phyloP scores from a whole-genome alignment of 2,797 vertebrate species.

The Sebastes iracundus region DNA sequence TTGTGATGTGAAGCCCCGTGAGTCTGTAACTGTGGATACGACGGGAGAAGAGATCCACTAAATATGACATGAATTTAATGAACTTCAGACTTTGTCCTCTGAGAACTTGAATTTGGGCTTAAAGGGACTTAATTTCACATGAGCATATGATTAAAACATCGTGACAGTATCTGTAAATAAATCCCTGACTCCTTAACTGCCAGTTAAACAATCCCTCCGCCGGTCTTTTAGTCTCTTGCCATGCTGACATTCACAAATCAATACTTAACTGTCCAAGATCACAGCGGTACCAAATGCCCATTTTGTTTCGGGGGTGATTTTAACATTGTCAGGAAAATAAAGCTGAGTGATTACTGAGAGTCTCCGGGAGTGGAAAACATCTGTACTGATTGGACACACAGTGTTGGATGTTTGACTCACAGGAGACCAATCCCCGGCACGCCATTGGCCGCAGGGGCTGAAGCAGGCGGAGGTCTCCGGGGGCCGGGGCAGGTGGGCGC shows the following conservation, averaged over 20 bases:
- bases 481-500: slow-evolving; percentile 88
- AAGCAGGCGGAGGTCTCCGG: slow-evolving; percentile 89
- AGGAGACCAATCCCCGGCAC: slow-evolving; percentile 91
- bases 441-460: slow-evolving; percentile 94
- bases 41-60: slow-evolving; percentile 2
- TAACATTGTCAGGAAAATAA: slow-evolving; percentile 4
- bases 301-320: slow-evolving; percentile 20
- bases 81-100: slow-evolving; percentile 1
- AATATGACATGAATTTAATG: slow-evolving; percentile 14
- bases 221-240: not conserved
- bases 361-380: slow-evolving; percentile 27
- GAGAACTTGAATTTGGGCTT: not conserved
- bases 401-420: slow-evolving; percentile 82
- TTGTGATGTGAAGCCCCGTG: not conserved
- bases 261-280: not conserved
- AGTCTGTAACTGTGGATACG: not conserved
- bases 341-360: not conserved
- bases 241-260: slow-evolving; percentile 4
- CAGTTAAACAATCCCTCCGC: not conserved
- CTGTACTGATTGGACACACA: slow-evolving; percentile 46
- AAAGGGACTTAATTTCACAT: not conserved
- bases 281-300: slow-evolving; percentile 2
- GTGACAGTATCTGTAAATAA: slow-evolving; percentile 5
- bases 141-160: slow-evolving; percentile 13
- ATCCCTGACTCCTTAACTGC: not conserved